Evolutionary conservation across 2,888 invertebrate species (phyloP).

Genomic region (Lithophane semibrunnea): DNA sequence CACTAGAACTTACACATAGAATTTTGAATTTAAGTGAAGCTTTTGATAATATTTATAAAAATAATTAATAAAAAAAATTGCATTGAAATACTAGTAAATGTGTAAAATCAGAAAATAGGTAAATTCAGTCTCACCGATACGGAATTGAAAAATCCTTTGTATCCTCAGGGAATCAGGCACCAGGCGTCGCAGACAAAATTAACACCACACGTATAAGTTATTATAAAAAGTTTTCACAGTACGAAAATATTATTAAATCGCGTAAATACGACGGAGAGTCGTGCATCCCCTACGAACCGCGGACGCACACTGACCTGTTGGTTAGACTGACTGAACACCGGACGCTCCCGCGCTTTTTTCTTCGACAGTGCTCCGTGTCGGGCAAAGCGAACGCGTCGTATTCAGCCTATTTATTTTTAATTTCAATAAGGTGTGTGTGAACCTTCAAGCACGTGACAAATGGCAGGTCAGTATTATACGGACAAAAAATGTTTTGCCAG

Average conservation of each 20-base stretch:
- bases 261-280: constrained; percentile 68
- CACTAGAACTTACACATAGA: not conserved
- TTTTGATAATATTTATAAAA: not conserved
- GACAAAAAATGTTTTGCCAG: constrained; percentile 33
- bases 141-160: constrained; percentile 67
- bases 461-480: constrained; percentile 77
- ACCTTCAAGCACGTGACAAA: constrained; percentile 73
- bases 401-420: constrained; percentile 78
- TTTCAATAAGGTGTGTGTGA: constrained; percentile 73
- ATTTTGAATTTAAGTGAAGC: not conserved
- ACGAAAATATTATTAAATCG: constrained; percentile 68
- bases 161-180: constrained; percentile 55
- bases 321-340: constrained; percentile 51
- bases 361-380: constrained; percentile 71
- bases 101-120: not conserved
- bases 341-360: constrained; percentile 71
- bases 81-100: not conserved
- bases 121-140: constrained; percentile 64
- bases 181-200: constrained; percentile 62
- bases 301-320: constrained; percentile 76
- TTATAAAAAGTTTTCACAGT: constrained; percentile 61
- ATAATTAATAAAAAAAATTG: not conserved
- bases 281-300: constrained; percentile 74
- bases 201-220: constrained; percentile 71
- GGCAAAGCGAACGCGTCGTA: constrained; percentile 73